These are phyloP conservation scores for Limnephilus lunatus DNA, from an alignment of 2,888 invertebrate species.

Conservation along the genomic window DNA sequence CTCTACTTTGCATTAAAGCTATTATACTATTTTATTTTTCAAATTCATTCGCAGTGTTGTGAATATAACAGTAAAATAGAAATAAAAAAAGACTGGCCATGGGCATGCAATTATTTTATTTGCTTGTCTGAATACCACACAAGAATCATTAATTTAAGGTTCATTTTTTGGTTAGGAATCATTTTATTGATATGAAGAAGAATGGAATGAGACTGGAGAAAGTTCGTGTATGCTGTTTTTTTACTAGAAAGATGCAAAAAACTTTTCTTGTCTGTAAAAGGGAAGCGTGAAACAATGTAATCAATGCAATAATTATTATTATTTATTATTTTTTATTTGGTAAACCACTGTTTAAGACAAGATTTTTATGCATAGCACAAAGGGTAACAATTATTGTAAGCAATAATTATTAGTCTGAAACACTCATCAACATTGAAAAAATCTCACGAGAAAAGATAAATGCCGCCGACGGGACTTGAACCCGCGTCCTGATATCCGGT, in stretches of 20 bases:
- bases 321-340: no score
- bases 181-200: background rate
- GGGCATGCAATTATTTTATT: background rate
- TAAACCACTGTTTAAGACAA: no score
- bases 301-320: background rate
- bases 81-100: background rate
- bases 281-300: background rate
- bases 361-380: no score
- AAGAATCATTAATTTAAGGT: background rate
- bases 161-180: background rate
- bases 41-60: background rate
- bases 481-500: no score
- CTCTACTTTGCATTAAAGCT: background rate
- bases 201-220: background rate
- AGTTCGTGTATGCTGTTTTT: background rate
- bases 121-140: background rate
- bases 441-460: no score
- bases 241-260: background rate
- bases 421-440: no score
- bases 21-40: background rate
- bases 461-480: no score
- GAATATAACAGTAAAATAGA: background rate
- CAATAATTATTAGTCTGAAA: no score
- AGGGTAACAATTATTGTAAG: no score
- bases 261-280: background rate